Evolutionary conservation across 2,888 invertebrate species (phyloP), one percentile per base, ranked within the genome.

Genomic region (Hoplodrina blanda): DNA sequence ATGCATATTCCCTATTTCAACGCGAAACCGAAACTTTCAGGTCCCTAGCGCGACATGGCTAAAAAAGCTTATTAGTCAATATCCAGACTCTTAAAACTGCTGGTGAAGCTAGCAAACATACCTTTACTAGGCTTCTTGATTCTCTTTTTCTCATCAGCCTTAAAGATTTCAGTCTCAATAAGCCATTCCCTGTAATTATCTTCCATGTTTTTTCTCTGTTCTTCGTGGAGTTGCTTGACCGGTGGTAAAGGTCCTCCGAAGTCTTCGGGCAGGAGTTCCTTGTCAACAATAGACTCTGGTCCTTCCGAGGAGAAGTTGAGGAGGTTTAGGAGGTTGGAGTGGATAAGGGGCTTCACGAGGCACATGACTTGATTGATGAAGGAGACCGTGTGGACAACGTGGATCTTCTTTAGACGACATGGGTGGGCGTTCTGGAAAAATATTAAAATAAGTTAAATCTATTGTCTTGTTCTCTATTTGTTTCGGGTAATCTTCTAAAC

Each of bases 281-380:
- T 89, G 65, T 96, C 96, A 10, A 96, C 95, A 0, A 96, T 89
- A 0, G 96, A 91, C 1, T 91, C 93, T 0, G 96, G 96, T 0
- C 96, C 96, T 68, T 95, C 94, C 1, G 96, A 95, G 25, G 93
- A 93, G 86, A 97, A 97, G 90, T 96, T 96, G 50, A 97, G 92
- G 25, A 97, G 92, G 78, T 96, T 96, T 57, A 97, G 92, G 1
- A 97, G 91, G 83, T 97, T 97, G 52, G 96, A 96, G 83, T 97
- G 96, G 78, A 97, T 97, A 80, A 97, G 93, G 0, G 97, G 97
- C 74, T 97, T 96, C 10, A 97, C 94, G 55, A 97, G 95, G 64
- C 97, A 96, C 97, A 97, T 97, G 30, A 97, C 96, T 90, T 97
- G 97, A 88, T 97, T 97, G 83, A 97, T 97, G 93, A 97, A 97